These are phyloP conservation scores for Pachydiplax longipennis DNA, from an alignment of 2,888 invertebrate species.

Conservation along the genomic window DNA sequence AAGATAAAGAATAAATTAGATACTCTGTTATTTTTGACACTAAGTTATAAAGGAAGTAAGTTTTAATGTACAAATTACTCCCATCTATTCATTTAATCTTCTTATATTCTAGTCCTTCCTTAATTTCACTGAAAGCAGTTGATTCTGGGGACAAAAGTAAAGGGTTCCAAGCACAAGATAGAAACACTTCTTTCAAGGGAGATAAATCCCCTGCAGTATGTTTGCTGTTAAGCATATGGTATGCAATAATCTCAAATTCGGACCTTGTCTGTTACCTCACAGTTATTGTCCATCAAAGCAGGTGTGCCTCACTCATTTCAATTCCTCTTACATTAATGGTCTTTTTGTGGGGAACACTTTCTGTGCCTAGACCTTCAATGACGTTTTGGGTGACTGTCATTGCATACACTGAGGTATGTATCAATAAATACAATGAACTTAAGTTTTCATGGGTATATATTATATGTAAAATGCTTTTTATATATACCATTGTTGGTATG, in stretches of 20 bases:
- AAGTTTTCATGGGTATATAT: too few relatives aligned
- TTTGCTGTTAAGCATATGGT: conserved; percentile 74
- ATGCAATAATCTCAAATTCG: conserved; percentile 84
- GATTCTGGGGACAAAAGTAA: conserved; percentile 61
- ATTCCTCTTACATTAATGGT: conserved; percentile 94
- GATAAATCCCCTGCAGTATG: conserved; percentile 60
- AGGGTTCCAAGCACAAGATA: conserved; percentile 52
- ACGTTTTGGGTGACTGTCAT: conserved; percentile 98
- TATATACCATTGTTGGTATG: too few relatives aligned
- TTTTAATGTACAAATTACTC: not conserved
- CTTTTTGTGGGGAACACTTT: conserved; percentile 96
- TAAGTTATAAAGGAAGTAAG: too few relatives aligned
- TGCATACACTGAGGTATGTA: conserved; percentile 91
- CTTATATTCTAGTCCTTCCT: conserved; percentile 60
- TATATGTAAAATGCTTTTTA: too few relatives aligned
- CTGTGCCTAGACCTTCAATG: conserved; percentile 94
- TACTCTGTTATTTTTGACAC: not conserved
- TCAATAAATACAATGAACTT: too few relatives aligned
- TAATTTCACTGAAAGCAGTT: conserved; percentile 61
- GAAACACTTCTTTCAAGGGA: conserved; percentile 39
- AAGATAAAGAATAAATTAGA: too few relatives aligned
- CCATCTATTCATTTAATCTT: not conserved
- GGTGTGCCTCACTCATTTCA: conserved; percentile 90
- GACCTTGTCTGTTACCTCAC: conserved; percentile 95
- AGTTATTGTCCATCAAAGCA: conserved; percentile 94